Conservation (phyloP, 2,113 vertebrate species). For the Atherinomorus stipes region DNA sequence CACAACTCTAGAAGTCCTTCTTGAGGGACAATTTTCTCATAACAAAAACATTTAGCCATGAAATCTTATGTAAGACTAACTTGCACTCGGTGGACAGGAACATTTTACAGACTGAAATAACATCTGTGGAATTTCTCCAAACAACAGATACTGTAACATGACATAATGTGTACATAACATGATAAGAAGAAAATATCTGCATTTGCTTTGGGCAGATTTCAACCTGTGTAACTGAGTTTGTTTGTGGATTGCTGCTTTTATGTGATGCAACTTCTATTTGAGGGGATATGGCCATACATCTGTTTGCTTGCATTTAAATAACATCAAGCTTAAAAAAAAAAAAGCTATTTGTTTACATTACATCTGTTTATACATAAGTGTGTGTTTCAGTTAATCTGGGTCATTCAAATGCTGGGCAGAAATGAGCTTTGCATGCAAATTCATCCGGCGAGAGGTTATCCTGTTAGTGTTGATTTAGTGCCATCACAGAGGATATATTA, state of each 20-base stretch:
- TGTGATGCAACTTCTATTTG: background rate
- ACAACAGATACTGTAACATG: too few relatives aligned
- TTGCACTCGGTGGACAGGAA: too few relatives aligned
- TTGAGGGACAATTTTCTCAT: too few relatives aligned
- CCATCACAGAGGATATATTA: constrained; percentile 30
- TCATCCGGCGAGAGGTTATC: constrained; percentile 32
- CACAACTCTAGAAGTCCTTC: too few relatives aligned
- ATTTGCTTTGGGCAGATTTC: too few relatives aligned
- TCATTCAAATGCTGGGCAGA: constrained; percentile 22
- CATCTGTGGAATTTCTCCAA: too few relatives aligned
- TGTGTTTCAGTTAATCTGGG: constrained; percentile 48
- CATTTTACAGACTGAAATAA: too few relatives aligned
- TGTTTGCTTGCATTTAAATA: constrained; percentile 19
- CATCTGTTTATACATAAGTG: constrained; percentile 19
- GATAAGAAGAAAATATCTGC: too few relatives aligned
- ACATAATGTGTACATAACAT: too few relatives aligned
- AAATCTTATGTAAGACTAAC: too few relatives aligned
- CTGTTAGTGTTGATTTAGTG: constrained; percentile 47
- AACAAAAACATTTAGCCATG: too few relatives aligned
- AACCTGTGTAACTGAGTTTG: too few relatives aligned
- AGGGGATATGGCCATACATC: background rate
- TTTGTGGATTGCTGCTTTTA: background rate
- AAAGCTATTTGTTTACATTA: background rate
- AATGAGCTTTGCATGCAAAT: constrained; percentile 25
- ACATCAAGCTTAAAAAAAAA: constrained; percentile 18